Evolutionary conservation across 2,797 vertebrate species (phyloP), one percentile per base, ranked within the genome.

Genomic region (Ataeniobius toweri): DNA sequence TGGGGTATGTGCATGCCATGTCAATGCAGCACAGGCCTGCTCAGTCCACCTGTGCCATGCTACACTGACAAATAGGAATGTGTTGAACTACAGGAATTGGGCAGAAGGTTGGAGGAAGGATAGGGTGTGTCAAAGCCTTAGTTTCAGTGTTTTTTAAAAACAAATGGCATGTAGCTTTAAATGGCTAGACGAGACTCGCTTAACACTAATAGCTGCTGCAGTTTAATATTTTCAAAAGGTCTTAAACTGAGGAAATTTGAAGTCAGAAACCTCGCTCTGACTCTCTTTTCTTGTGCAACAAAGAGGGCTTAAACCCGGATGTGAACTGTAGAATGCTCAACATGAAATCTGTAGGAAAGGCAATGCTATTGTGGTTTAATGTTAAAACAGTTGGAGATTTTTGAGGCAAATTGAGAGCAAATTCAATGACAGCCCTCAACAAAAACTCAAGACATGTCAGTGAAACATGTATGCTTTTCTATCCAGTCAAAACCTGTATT

Each of bases 1-100:
- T 82, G 80, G 88, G 91, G 87, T 90, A 87, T 92, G 84, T 91
- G 83, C 86, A 71, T 89, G 89, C 88, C 83, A 87, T 85, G 86
- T 89, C 75, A 48, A 87, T 53, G 53, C 82, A 87, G 85, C 85
- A 83, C 74, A 20, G 81, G 77, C 89, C 80, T 73, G 70, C 80
- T 88, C 88, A 85, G 91, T 92, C 92, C 94, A 96, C 94, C 95
- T 96, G 94, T 94, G 92, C 91, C 92, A 94, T 94, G 94, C 92
- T 93, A 93, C 92, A 93, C 75, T 93, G 93, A 92, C 80, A 87
- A 93, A 92, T 78, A 94, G 94, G 95, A 95, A 96, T 96, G 93
- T 89, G 59, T 82, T 76, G 73, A 92, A 92, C 88, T 94, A 88
- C 79, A 20, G 83, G 73, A 86, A 82, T 88, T 73, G 79, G 82